Percentiles rank a stretch among this genome's conserved stretches.
These are phyloP conservation scores for Tapirus terrestris DNA, from an alignment of 2,113 vertebrate species.

Conservation along the genomic window DNA sequence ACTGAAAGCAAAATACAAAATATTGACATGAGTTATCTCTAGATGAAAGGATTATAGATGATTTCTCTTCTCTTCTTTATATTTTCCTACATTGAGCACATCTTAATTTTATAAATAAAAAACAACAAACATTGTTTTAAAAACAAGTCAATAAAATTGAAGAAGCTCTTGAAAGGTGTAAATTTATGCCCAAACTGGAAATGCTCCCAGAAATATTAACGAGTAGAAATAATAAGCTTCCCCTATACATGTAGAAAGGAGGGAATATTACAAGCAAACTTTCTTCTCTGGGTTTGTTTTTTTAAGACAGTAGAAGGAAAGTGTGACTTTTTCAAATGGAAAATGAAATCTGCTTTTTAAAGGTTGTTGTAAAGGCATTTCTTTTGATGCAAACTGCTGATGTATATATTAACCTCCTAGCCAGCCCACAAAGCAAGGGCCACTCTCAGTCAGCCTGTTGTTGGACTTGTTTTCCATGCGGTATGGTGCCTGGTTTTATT, in stretches of 20 bases:
- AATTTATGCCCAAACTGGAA: background rate
- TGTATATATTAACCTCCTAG: background rate
- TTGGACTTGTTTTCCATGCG: slow-evolving; percentile 24
- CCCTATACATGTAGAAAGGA: background rate
- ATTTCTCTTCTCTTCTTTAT: background rate
- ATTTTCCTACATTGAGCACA: background rate
- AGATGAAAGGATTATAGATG: background rate
- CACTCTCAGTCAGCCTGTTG: background rate
- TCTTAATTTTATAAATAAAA: background rate
- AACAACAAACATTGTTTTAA: background rate
- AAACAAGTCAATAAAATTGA: background rate
- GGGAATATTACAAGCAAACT: slow-evolving; percentile 34
- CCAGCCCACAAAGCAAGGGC: background rate
- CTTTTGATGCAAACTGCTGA: slow-evolving; percentile 24
- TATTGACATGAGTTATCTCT: background rate
- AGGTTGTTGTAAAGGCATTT: background rate
- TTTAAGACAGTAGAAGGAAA: slow-evolving; percentile 10
- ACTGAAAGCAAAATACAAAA: background rate
- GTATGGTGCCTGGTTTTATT: background rate
- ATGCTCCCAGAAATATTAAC: background rate
- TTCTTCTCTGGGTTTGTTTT: slow-evolving; percentile 1
- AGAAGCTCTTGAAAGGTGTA: background rate
- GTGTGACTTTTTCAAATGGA: slow-evolving; percentile 23
- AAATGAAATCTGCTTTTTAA: slow-evolving; percentile 46
- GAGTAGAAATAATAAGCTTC: slow-evolving; percentile 13